Evolutionary conservation across 2,113 vertebrate species (phyloP).

Genomic region (Pteronura brasiliensis): DNA sequence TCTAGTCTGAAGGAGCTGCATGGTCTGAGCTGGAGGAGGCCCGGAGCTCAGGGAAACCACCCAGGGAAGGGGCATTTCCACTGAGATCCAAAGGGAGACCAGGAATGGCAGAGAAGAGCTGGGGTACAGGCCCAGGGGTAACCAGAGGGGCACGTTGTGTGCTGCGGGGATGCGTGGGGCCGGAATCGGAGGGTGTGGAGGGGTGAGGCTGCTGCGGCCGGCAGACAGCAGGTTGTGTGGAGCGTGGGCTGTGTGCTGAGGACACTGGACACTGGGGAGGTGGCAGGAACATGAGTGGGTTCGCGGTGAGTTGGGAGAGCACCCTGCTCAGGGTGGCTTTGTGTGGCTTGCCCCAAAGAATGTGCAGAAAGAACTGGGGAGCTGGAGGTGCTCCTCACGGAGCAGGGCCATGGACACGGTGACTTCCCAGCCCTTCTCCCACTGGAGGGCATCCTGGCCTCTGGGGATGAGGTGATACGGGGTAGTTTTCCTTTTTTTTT

Average conservation of each 20-base stretch:
- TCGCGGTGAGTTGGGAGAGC: background rate
- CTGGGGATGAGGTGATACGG: background rate
- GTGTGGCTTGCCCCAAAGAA: background rate
- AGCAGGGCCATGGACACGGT: too few species aligned
- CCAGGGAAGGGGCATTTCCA: background rate
- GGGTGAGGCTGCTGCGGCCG: too few species aligned
- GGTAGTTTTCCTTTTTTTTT: too few species aligned
- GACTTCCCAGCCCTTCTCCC: background rate
- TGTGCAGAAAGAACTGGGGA: background rate
- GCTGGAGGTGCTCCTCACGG: background rate
- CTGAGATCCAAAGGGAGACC: background rate
- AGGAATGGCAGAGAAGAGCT: background rate
- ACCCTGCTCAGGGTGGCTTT: too few species aligned
- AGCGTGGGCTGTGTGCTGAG: background rate
- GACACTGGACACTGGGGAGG: background rate
- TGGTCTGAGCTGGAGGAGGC: background rate
- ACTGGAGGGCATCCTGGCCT: too few species aligned
- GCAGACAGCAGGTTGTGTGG: background rate
- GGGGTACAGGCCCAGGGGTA: too few species aligned
- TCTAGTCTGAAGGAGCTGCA: background rate
- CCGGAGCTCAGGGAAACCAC: background rate
- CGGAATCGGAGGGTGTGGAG: background rate
- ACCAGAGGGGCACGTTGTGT: background rate
- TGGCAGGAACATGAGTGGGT: background rate
- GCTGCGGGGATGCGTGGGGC: background rate